These are phyloP conservation scores for Sesamia nonagrioides DNA, from an alignment of 1,140 invertebrate genomes.

Conservation along the genomic window DNA sequence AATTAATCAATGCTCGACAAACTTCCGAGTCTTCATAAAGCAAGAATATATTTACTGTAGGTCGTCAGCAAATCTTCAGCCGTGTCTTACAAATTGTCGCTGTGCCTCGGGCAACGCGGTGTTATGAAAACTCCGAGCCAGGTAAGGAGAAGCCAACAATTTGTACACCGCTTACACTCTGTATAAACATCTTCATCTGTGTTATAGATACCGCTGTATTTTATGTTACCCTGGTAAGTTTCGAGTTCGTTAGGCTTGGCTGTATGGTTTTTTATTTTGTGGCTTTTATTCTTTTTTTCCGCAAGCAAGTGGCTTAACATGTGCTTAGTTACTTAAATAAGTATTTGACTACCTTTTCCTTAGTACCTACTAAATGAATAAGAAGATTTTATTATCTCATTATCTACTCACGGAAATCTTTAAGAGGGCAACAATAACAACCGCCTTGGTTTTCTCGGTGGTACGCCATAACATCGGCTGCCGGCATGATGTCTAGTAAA, in stretches of 20 bases:
- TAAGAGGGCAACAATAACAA: too few species aligned
- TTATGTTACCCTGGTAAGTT: constrained; percentile 2
- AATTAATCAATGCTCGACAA: constrained; percentile 40
- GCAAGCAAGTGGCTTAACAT: not conserved
- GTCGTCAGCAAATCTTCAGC: constrained; percentile 77
- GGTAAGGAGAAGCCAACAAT: constrained; percentile 82
- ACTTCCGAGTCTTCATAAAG: constrained; percentile 64
- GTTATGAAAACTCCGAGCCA: constrained; percentile 81
- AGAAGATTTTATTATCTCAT: too few species aligned
- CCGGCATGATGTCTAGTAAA: too few species aligned
- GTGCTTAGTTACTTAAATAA: not conserved
- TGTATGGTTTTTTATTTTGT: constrained; percentile 9
- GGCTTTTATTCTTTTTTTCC: not conserved
- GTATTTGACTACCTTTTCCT: not conserved
- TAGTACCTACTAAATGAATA: not conserved
- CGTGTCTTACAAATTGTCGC: constrained; percentile 77
- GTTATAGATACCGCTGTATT: constrained; percentile 63
- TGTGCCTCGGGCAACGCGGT: constrained; percentile 69
- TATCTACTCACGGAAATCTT: too few species aligned
- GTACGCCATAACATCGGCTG: too few species aligned
- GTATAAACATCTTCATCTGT: constrained; percentile 80
- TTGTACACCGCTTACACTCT: constrained; percentile 76
- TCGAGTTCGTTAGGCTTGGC: constrained; percentile 38
- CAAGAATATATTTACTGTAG: constrained; percentile 73
- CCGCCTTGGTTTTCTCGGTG: too few species aligned